Base-by-base conservation (phyloP, 2,888 invertebrate species). In the Cyclophora punctaria region DNA sequence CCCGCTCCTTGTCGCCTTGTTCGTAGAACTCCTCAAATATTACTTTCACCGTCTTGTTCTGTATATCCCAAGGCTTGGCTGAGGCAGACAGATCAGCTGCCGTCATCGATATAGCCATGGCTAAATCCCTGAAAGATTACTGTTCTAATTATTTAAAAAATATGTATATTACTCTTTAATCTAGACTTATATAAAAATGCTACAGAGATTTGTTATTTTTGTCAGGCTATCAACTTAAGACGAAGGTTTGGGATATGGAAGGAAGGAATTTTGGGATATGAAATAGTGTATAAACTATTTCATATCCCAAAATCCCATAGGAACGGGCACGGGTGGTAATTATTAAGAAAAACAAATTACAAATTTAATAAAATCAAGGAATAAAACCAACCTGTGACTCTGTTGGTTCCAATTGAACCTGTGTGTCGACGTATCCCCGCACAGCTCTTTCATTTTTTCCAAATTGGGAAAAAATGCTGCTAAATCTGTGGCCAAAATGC, bases 21-120 rank as follows among this genome's bases (percentile, higher is more conserved):
- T 93, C 92, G 67, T 95, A 95, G 71, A 95, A 95, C 73, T 95
- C 95, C 66, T 94, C 93, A 69, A 94, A 94, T 49, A 96, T 96
- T 4, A 95, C 93, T 68, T 91, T 91, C 2, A 95, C 95, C 0
- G 95, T 95, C 69, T 94, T 91, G 33, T 92, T 91, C 78, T 96
- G 96, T 2, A 94, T 89, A 34, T 93, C 90, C 95, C 96, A 96
- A 1, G 95, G 95, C 72, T 96, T 96, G 0, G 95, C 93, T 60
- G 94, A 93, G 0, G 96, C 95, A 49, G 95, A 95, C 20, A 96
- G 81, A 74, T 96, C 96, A 58, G 94, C 93, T 0, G 94, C 93
- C 0, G 96, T 96, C 96, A 96, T 96, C 3, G 93, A 90, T 58
- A 95, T 91, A 0, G 94, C 94, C 85, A 94, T 92, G 3, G 93